Conservation (phyloP, 2,888 invertebrate species). For the Xestia c-nigrum region DNA sequence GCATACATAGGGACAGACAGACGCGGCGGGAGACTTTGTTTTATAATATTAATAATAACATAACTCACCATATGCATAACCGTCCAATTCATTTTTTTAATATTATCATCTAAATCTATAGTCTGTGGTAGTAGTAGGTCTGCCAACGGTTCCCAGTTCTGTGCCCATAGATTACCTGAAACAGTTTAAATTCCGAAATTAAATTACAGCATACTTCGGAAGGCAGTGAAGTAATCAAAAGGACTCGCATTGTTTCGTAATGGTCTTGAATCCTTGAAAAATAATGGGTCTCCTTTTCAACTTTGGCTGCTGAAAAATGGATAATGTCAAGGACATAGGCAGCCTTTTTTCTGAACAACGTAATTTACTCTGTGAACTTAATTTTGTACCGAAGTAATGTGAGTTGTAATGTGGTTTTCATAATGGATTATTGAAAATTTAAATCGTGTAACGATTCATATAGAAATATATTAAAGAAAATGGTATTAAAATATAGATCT, state of each 20-base stretch:
- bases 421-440: too few relatives aligned
- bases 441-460: too few relatives aligned
- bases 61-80: conserved; percentile 90
- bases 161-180: conserved; percentile 92
- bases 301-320: too few relatives aligned
- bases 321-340: neutral
- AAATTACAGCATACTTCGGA: neutral
- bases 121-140: conserved; percentile 89
- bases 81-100: conserved; percentile 89
- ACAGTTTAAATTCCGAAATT: neutral
- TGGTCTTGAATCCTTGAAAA: neutral
- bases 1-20: too few relatives aligned
- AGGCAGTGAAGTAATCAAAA: conserved; percentile 21
- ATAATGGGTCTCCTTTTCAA: neutral
- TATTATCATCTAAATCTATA: conserved; percentile 88
- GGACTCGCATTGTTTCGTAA: conserved; percentile 26
- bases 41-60: too few relatives aligned
- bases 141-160: conserved; percentile 92
- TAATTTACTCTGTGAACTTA: neutral
- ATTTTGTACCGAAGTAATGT: too few relatives aligned
- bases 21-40: too few relatives aligned
- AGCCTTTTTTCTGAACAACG: neutral
- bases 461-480: too few relatives aligned
- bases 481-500: too few relatives aligned
- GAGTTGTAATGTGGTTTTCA: too few relatives aligned